phyloP scores from a whole-genome alignment of 2,888 invertebrate genomes.

The Pharmacophagus antenor region DNA sequence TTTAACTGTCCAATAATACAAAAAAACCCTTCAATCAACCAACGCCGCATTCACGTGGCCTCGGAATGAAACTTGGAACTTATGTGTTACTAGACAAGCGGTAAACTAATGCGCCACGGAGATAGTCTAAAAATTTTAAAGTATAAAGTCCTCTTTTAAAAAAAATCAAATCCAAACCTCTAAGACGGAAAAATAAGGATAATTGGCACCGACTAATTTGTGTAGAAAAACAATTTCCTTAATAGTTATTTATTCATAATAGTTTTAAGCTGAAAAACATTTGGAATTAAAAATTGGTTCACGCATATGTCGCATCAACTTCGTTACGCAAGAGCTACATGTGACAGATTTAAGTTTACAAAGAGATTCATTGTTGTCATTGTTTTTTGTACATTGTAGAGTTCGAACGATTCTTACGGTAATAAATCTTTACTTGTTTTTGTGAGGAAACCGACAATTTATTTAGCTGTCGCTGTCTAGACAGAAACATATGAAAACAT shows the following conservation, averaged over 20 bases:
- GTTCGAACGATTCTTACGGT: neutral
- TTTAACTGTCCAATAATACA: no score
- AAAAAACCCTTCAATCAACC: no score
- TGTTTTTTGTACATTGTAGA: slow-evolving; percentile 19
- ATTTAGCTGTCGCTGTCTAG: neutral
- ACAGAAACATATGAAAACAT: neutral
- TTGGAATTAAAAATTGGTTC: slow-evolving; percentile 17
- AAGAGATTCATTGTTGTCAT: slow-evolving; percentile 13
- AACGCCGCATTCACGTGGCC: no score
- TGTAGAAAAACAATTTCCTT: no score
- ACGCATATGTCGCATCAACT: slow-evolving; percentile 27
- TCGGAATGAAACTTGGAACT: no score
- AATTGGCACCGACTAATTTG: no score
- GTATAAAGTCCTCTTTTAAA: no score
- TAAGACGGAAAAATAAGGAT: no score
- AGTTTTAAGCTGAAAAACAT: slow-evolving; percentile 8
- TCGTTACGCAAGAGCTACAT: slow-evolving; percentile 26
- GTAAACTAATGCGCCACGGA: no score
- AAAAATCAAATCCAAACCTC: no score
- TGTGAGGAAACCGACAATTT: slow-evolving; percentile 3
- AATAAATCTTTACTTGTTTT: neutral
- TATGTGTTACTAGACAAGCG: no score
- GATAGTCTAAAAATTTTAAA: no score
- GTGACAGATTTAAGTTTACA: slow-evolving; percentile 21
- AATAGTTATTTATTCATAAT: neutral